Percentiles rank a stretch among this genome's conserved stretches.
These are phyloP conservation scores for Sorex maritimensis DNA, from an alignment of 2,797 vertebrate species.

Conservation along the genomic window DNA sequence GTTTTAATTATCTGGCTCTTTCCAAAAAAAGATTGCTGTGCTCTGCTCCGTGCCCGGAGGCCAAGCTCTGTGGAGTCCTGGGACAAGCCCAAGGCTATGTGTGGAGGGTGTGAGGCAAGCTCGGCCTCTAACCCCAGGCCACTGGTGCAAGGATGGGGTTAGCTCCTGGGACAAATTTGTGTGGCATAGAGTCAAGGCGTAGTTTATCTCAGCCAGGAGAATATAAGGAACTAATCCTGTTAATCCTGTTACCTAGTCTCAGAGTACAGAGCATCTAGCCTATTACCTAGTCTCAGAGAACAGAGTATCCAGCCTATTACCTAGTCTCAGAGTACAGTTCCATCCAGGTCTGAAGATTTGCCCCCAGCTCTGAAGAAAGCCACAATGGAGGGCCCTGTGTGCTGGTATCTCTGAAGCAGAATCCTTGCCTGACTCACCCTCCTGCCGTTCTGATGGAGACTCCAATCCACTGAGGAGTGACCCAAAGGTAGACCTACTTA, in stretches of 20 bases:
- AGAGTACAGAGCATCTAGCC: not conserved
- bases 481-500: not conserved
- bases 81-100: fast-evolving
- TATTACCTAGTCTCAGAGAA: not conserved
- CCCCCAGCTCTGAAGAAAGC: not conserved
- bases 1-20: not conserved
- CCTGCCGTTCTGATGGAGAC: not conserved
- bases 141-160: fast-evolving
- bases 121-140: not conserved
- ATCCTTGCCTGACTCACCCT: not conserved
- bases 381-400: fast-evolving
- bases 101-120: fast-evolving
- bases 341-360: not conserved
- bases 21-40: not conserved
- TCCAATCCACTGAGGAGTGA: not conserved
- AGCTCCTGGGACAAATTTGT: not conserved
- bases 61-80: not conserved
- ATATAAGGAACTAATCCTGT: fast-evolving
- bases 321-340: not conserved
- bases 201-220: not conserved
- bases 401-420: not conserved
- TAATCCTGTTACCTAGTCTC: not conserved
- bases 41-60: not conserved
- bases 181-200: not conserved
- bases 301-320: not conserved